A percentile compares a stretch with the other conserved stretches of the same genome.
phyloP scores from a whole-genome alignment of 2,113 vertebrate species.

The Miniopterus natalensis region DNA sequence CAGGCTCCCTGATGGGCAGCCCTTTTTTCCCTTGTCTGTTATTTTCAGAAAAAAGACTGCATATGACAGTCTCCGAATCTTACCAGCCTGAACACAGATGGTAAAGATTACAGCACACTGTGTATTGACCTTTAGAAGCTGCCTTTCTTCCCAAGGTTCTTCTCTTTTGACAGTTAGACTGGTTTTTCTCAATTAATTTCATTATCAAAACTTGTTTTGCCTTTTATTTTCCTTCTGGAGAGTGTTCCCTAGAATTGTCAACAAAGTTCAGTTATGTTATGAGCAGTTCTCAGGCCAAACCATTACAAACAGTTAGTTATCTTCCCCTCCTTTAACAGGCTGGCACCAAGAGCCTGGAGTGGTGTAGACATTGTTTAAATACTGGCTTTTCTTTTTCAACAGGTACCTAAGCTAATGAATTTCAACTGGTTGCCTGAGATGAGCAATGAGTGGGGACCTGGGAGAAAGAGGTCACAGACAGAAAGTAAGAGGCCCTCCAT shows the following conservation, averaged over 20 bases:
- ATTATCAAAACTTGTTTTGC: conserved; percentile 83
- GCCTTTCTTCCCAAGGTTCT: conserved; percentile 88
- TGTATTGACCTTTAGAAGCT: conserved; percentile 89
- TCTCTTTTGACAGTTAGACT: conserved; percentile 87
- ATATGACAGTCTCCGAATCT: conserved; percentile 88
- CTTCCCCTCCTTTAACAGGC: neutral
- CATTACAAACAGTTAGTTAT: neutral
- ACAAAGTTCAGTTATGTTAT: conserved; percentile 48
- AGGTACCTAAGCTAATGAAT: conserved; percentile 62
- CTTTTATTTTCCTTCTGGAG: conserved; percentile 75
- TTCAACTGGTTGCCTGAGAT: conserved; percentile 64
- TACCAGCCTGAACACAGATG: conserved; percentile 90
- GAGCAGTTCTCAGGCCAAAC: conserved; percentile 59
- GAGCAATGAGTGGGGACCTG: conserved; percentile 39
- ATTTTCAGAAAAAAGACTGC: conserved; percentile 88
- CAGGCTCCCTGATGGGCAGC: conserved; percentile 88
- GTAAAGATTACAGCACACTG: conserved; percentile 90
- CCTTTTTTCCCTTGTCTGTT: conserved; percentile 87
- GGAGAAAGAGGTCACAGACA: conserved; percentile 66
- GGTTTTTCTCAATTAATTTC: conserved; percentile 90
- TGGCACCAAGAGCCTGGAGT: conserved; percentile 42
- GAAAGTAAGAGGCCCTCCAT: conserved; percentile 32
- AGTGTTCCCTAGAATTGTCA: conserved; percentile 77
- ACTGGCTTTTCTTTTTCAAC: conserved; percentile 66
- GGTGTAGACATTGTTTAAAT: conserved; percentile 8